A percentile compares a stretch with the other conserved stretches of the same genome.
Conservation (phyloP, 2,113 vertebrate species). For the Campylomormyrus tamandua region DNA sequence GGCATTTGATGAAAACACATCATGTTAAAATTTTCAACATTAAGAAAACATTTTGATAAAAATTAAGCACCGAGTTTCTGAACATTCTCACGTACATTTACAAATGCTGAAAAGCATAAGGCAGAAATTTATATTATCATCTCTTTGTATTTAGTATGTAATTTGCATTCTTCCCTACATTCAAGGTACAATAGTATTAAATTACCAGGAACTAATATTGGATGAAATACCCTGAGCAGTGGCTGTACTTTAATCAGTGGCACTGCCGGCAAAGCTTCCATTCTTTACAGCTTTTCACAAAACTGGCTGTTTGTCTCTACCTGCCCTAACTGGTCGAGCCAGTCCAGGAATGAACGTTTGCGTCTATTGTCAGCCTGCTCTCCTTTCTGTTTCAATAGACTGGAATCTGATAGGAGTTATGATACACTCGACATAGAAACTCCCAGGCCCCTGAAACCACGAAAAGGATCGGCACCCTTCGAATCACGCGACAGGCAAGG, state of each 20-base stretch:
- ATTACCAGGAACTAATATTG: neutral
- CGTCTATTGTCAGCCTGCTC: conserved; percentile 60
- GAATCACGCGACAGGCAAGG: conserved; percentile 17
- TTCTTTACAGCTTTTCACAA: conserved; percentile 58
- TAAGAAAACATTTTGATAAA: neutral
- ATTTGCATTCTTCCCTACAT: neutral
- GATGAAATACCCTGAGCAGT: conserved; percentile 23
- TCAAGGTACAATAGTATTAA: neutral
- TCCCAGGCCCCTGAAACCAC: conserved; percentile 35
- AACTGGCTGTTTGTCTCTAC: conserved; percentile 71
- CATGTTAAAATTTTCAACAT: neutral
- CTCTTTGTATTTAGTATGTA: neutral
- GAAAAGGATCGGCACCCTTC: neutral
- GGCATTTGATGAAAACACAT: neutral
- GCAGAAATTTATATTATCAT: neutral
- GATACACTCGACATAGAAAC: conserved; percentile 54
- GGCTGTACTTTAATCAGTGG: conserved; percentile 31
- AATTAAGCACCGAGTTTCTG: neutral
- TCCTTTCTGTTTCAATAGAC: conserved; percentile 61
- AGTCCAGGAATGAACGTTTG: conserved; percentile 86
- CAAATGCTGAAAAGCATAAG: neutral
- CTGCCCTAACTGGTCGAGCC: conserved; percentile 91
- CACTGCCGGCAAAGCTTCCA: conserved; percentile 36
- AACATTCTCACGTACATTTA: neutral
- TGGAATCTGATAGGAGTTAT: conserved; percentile 71